Evolutionary conservation across 2,113 vertebrate species (phyloP).

Genomic region (Fulmarus glacialis): DNA sequence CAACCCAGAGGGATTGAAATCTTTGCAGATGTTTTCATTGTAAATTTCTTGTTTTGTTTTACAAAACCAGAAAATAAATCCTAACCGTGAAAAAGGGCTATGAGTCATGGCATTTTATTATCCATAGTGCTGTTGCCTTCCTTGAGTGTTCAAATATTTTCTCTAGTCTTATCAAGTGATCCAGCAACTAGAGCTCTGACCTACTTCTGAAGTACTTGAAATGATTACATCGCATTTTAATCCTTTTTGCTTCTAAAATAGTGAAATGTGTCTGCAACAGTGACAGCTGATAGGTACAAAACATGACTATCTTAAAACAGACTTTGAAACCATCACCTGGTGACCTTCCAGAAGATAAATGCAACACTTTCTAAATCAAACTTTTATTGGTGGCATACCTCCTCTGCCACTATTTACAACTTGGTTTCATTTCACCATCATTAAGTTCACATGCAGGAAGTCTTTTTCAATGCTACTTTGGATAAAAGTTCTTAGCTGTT

Average conservation of each 20-base stretch:
- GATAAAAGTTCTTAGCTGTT: background rate
- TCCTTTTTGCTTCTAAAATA: background rate
- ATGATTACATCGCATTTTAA: conserved; percentile 26
- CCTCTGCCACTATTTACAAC: background rate
- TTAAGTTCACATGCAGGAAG: background rate
- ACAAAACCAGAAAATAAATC: background rate
- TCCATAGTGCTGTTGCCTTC: background rate
- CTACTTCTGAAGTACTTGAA: conserved; percentile 23
- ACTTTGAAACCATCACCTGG: background rate
- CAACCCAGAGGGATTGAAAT: background rate
- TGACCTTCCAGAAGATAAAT: background rate
- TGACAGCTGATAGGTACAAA: background rate
- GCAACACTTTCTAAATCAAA: background rate
- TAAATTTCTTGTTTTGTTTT: conserved; percentile 6
- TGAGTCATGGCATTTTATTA: background rate
- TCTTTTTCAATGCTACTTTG: background rate
- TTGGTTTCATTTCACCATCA: background rate
- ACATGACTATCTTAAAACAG: background rate
- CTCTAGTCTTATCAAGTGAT: conserved; percentile 4
- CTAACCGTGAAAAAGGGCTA: background rate
- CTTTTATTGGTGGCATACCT: background rate
- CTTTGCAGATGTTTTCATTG: background rate
- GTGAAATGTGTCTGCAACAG: background rate
- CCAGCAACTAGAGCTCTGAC: background rate
- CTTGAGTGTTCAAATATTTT: conserved; percentile 36